Evolutionary conservation across 64 coral and sea anemone species (phyloP), one percentile per base, ranked within the genome.

Genomic region (Orbicella faveolata): DNA sequence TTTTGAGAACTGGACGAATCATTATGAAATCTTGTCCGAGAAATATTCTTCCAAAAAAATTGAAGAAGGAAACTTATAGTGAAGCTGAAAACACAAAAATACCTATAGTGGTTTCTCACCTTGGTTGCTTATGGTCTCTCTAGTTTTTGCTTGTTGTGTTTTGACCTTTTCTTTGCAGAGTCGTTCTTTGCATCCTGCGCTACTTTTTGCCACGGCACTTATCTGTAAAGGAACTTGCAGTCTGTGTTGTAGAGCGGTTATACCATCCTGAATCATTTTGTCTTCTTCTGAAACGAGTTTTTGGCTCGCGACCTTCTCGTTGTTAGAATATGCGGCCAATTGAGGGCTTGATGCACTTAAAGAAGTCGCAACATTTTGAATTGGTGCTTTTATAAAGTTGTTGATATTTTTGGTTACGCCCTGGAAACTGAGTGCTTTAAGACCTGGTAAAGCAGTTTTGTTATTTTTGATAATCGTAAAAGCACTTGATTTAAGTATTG

Each of bases 141-240:
- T 85, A 41, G 82, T 41, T 73, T 85, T 85, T 72, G 64, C 82
- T 54, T 73, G 23, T 30, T 85, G 82, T 18, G 82, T 85, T 70
- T 85, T 85, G 6, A 67, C 39, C 73, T 73, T 85, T 44, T 85
- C 82, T 72, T 85, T 85, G 25, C 82, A 85, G 20, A 85, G 25
- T 37, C 41, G 53, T 18, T 52, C 34, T 37, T 62, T 13, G 10
- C 82, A 85, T n/a, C 63, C 82, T 52, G 82, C 4, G 17, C 26
- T 85, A 53, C 82, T 85, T 35, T 85, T 85, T 72, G 82, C 82
- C 21, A 85, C 65, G 16, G 82, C 82, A 73, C 82, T 85, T 72
- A 85, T 85, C 23, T 85, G 63, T 15, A 85, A 25, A 1, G 82
- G 82, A 70, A 65, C 82, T 33, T 85, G 82, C 39, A 85, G 17